Base-by-base conservation (phyloP, 2,113 vertebrate species). In the Lepidiolamprologus cunningtoni region DNA sequence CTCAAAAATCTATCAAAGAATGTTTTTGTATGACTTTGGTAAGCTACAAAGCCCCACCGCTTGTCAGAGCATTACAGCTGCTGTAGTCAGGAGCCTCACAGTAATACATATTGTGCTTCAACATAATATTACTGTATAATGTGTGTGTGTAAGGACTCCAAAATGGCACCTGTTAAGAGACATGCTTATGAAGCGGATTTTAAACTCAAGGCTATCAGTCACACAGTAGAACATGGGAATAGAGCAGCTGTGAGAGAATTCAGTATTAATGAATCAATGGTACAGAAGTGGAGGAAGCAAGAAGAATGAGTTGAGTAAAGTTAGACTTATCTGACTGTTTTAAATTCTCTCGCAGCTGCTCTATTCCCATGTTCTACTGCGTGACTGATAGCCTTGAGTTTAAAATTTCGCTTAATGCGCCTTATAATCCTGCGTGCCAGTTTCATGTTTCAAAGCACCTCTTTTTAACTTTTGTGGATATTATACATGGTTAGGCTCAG, bases 91-190 rank as follows among this genome's bases (percentile, higher is more conserved):
- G 21, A 12, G n/a, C 10, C 53, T 54, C 53, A 54, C n/a, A 54
- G n/a, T 54, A 55, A 23, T 13, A 55, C 10, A 12, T 23, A 55
- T 1, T 55, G 53, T 55, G 53, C 53, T 55, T 55, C 53, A 55
- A 0, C 53, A 55, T 55, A 23, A 55, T 13, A 23, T 13, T 23
- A 55, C 53, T 0, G 2, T 54, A 54, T 23, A 1, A 1, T n/a
- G n/a, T 12, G 10, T 54, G 53, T 54, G 53, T 54, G n/a, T 4
- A 54, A 54, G 53, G 53, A 55, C 21, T 12, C 21, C 2, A 55
- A 55, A 55, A 55, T 55, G 53, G 21, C 53, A 55, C 53, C 53
- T 23, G 53, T 23, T 55, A 55, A 55, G 53, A 55, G 11, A 23
- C 53, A 55, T 55, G 53, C 53, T 55, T 55, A 55, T 55, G 53